These are phyloP conservation scores for Corticium candelabrum DNA, from an alignment of 37 sponge, comb jelly and placozoan species.

Conservation along the genomic window DNA sequence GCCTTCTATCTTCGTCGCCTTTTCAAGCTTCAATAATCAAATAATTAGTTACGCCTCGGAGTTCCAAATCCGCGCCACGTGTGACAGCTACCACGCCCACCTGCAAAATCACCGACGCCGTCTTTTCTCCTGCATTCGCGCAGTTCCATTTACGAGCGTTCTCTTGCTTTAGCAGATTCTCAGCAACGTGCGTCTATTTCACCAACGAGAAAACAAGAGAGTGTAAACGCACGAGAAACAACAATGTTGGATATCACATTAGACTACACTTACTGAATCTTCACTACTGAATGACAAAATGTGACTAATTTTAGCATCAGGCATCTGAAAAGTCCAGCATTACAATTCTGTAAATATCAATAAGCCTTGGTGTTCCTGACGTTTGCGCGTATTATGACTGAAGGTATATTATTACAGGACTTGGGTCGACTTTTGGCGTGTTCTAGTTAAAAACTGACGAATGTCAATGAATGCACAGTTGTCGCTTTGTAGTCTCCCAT, in stretches of 20 bases:
- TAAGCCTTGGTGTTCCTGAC: too few species aligned
- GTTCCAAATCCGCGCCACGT: background rate
- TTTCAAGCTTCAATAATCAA: constrained; percentile 44
- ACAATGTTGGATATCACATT: too few species aligned
- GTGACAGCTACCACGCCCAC: constrained; percentile 3
- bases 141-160: constrained; percentile 76
- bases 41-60: background rate
- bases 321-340: too few species aligned
- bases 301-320: constrained; percentile 46
- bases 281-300: constrained; percentile 63
- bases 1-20: constrained; percentile 40
- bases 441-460: too few species aligned
- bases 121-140: constrained; percentile 62
- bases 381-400: too few species aligned
- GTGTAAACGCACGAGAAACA: too few species aligned
- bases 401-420: too few species aligned
- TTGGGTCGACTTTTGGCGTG: too few species aligned
- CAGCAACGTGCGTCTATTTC: constrained; percentile 61
- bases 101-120: constrained; percentile 69
- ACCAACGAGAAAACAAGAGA: background rate
- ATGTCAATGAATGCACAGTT: too few species aligned
- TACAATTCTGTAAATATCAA: too few species aligned
- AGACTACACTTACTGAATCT: constrained; percentile 56
- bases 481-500: too few species aligned
- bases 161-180: constrained; percentile 58